phyloP scores from a whole-genome alignment of 1,140 invertebrate genomes.

The Zeugodacus cucurbitae region DNA sequence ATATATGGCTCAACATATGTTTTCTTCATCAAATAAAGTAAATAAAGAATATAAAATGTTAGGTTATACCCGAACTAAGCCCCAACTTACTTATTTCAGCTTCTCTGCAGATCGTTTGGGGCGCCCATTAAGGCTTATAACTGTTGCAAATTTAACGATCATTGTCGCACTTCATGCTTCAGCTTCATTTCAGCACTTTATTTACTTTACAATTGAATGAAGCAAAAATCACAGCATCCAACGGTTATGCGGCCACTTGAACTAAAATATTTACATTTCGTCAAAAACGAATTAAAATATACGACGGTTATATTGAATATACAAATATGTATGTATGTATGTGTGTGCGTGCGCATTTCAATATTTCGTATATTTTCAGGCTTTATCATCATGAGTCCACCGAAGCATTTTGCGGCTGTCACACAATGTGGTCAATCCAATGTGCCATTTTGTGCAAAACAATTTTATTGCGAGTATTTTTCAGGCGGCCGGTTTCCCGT shows the following conservation, averaged over 20 bases:
- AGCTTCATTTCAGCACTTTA: not conserved
- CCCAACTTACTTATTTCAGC: too few species aligned
- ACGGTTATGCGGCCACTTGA: not conserved
- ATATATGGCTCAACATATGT: too few species aligned
- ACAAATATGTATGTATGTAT: not conserved
- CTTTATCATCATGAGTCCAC: not conserved
- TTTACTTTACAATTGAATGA: not conserved
- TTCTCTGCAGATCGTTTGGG: too few species aligned
- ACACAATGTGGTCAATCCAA: conserved; percentile 21
- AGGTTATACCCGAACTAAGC: too few species aligned
- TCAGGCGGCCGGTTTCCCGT: conserved; percentile 1
- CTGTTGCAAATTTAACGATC: too few species aligned
- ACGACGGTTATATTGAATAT: not conserved
- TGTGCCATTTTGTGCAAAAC: conserved; percentile 32
- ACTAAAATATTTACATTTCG: not conserved
- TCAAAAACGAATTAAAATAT: not conserved
- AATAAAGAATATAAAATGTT: too few species aligned
- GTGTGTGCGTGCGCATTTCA: not conserved
- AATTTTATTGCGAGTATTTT: conserved; percentile 23
- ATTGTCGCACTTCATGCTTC: not conserved
- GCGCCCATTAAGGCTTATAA: too few species aligned
- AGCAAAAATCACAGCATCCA: not conserved
- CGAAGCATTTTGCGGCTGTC: conserved; percentile 29
- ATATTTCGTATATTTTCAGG: not conserved
- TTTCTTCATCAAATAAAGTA: too few species aligned